Evolutionary conservation across 2,888 invertebrate species (phyloP), one percentile per base, ranked within the genome.

Genomic region (Tetramorium bicarinatum): DNA sequence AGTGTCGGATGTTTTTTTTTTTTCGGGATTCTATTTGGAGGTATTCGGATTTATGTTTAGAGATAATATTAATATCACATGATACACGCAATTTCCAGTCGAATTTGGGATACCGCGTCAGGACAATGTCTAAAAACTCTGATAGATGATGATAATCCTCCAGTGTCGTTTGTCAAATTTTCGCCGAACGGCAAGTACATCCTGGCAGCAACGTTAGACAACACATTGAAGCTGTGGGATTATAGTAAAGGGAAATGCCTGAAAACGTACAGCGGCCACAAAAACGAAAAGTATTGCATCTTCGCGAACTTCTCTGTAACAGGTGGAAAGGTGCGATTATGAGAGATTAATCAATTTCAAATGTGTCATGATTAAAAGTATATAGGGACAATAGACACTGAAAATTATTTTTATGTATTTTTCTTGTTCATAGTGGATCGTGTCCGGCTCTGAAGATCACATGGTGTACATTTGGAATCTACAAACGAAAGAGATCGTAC

Each of bases 271-370:
- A 98, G 98, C 0, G 99, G 99, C 6, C 99, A 99, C 95, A 98
- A 98, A 95, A 99, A 99, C 95, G 99, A 99, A 95, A 99, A 99
- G 95, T 99, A 99, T 95, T 99, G 99, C 95, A 99, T 99, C 95
- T 99, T 99, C 95, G 99, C 99, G 69, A 99, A 99, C 95, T 99
- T 99, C 95, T 99, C 99, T 52, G 99, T 99, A 9, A 99, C 99
- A 21, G 99, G 99, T 83, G 99, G 99, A 94, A 99, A 99, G 97
- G 98, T 98, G 94, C 93, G 47, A 62, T 74, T 29, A 2, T 25
- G 11, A 62, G 8, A 47, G 9, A 34, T 66, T 41, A 18, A n/a
- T 75, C n/a, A n/a, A 21, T 49, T 3, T 83, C 7, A 8, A 25
- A 21, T 18, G 21, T 34, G 11, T 69, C 2, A 15, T 34, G n/a